These are phyloP conservation scores for Todiramphus saurophagus DNA, from an alignment of 2,113 vertebrate genomes.

Conservation along the genomic window DNA sequence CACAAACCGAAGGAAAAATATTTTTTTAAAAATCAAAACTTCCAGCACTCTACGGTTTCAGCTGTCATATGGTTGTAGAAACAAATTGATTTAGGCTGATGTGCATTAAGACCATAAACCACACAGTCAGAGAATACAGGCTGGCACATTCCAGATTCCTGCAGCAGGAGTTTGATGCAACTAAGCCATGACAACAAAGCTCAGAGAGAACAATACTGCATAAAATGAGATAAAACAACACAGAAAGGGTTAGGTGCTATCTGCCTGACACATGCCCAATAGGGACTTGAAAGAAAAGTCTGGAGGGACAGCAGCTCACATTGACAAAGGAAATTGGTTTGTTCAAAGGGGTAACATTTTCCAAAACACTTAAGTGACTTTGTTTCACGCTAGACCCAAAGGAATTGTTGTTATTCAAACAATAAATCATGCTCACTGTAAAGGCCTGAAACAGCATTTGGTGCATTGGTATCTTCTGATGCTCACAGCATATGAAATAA, in stretches of 20 bases:
- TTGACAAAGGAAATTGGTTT: background rate
- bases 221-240: slow-evolving; percentile 21
- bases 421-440: background rate
- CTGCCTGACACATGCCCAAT: background rate
- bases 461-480: background rate
- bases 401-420: background rate
- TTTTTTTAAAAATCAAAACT: background rate
- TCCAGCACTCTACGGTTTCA: background rate
- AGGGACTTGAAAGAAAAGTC: background rate
- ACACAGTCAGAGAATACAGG: background rate
- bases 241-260: background rate
- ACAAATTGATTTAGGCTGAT: background rate
- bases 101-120: background rate
- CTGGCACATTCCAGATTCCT: background rate
- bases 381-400: background rate
- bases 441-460: background rate
- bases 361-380: background rate
- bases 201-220: slow-evolving; percentile 1
- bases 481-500: background rate
- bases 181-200: slow-evolving; percentile 9
- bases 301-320: background rate
- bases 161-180: background rate
- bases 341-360: background rate
- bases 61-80: background rate
- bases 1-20: background rate